Percentiles rank a stretch among this genome's conserved stretches.
These are phyloP conservation scores for Drosophila trichaetosa DNA, from an alignment of 2,888 invertebrate genomes.

Conservation along the genomic window DNA sequence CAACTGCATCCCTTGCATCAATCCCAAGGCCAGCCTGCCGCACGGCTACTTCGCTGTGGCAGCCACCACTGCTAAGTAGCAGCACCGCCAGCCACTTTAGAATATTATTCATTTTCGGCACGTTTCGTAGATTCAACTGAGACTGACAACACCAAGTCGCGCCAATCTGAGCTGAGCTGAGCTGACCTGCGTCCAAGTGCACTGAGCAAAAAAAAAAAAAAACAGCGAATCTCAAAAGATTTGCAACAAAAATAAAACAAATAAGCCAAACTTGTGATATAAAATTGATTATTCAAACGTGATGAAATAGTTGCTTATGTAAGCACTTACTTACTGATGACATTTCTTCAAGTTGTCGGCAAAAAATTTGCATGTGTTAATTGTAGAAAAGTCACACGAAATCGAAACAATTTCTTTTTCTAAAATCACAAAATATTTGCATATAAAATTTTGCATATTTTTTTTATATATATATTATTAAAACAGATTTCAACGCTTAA, in stretches of 20 bases:
- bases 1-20: conserved; percentile 48
- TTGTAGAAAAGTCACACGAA: neutral
- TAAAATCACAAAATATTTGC: neutral
- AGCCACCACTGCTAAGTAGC: neutral
- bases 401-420: neutral
- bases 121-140: neutral
- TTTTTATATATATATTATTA: neutral
- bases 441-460: neutral
- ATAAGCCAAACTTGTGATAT: neutral
- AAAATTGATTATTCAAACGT: neutral
- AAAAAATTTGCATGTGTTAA: neutral
- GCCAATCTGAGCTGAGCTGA: neutral
- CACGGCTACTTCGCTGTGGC: neutral
- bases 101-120: neutral
- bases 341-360: neutral
- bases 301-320: neutral
- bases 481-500: neutral
- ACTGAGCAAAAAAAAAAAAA: neutral
- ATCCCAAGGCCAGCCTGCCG: neutral
- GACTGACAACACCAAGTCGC: neutral
- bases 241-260: neutral
- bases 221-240: neutral
- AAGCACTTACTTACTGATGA: neutral
- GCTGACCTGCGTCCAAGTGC: neutral
- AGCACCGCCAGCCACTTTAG: neutral